These are phyloP conservation scores for Episyrphus balteatus DNA, from an alignment of 1,140 invertebrate species.

Conservation along the genomic window DNA sequence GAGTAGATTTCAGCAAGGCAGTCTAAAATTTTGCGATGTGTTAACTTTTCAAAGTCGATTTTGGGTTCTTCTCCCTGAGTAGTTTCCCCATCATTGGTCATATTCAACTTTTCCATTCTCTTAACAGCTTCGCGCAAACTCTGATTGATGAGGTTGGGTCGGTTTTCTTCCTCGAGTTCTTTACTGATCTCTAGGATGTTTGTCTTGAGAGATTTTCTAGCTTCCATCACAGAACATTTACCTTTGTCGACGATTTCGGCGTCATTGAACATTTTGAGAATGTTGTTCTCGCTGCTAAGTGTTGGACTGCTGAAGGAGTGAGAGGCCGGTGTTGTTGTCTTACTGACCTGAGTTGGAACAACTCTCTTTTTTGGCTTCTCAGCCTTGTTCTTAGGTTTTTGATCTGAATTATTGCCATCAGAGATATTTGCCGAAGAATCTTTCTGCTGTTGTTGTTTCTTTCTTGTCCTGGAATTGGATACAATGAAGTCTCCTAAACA, in stretches of 20 bases:
- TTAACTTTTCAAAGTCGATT: background rate
- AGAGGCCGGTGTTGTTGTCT: constrained; percentile 11
- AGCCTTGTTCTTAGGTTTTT: background rate
- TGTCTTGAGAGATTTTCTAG: constrained; percentile 18
- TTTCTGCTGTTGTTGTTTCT: constrained; percentile 15
- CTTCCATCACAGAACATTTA: constrained; percentile 20
- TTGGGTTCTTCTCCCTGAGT: background rate
- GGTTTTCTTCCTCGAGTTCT: constrained; percentile 6
- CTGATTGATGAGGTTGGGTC: background rate
- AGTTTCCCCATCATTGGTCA: background rate
- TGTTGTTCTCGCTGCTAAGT: constrained; percentile 31
- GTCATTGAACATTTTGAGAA: constrained; percentile 20
- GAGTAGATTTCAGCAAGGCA: constrained; percentile 21
- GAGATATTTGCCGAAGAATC: background rate
- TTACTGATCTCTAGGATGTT: constrained; percentile 20
- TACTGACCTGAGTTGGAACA: constrained; percentile 27
- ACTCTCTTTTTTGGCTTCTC: constrained; percentile 26
- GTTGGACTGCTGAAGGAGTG: constrained; percentile 9
- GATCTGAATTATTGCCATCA: background rate
- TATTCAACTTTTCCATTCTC: background rate
- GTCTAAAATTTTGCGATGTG: constrained; percentile 7
- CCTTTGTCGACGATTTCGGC: constrained; percentile 22
- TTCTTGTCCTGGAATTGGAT: constrained; percentile 14
- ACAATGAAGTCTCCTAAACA: constrained; percentile 26
- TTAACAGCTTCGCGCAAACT: background rate